phyloP scores from a whole-genome alignment of 2,888 invertebrate species.

The Cremastobaeus sp. region DNA sequence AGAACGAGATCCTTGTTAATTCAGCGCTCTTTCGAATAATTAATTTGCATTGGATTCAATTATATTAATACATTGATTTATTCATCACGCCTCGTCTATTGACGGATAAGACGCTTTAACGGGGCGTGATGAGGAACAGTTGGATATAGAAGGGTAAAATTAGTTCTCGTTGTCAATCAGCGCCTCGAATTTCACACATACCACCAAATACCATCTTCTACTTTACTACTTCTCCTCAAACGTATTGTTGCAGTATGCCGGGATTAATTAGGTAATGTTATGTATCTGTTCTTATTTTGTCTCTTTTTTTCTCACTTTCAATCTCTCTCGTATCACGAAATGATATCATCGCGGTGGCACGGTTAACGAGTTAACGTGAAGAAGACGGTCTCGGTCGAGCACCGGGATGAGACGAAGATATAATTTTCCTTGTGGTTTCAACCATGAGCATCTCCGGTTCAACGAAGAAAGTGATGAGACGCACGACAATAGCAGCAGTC shows the following conservation, averaged over 20 bases:
- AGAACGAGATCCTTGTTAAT: too few relatives aligned
- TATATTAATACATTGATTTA: background rate
- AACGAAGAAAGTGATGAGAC: slow-evolving; percentile 64
- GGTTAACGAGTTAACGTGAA: slow-evolving; percentile 59
- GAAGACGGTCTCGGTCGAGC: slow-evolving; percentile 63
- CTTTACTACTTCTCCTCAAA: slow-evolving; percentile 59
- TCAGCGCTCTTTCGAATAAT: background rate
- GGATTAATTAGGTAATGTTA: slow-evolving; percentile 75
- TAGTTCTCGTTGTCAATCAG: slow-evolving; percentile 22
- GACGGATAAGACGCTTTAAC: background rate
- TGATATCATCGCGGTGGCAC: slow-evolving; percentile 62
- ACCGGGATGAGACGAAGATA: slow-evolving; percentile 61
- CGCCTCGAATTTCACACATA: slow-evolving; percentile 30
- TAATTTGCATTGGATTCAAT: background rate
- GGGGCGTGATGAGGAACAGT: slow-evolving; percentile 5
- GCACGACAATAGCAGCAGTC: slow-evolving; percentile 76
- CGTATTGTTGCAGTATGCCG: slow-evolving; percentile 73
- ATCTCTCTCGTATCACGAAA: slow-evolving; percentile 60
- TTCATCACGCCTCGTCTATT: slow-evolving; percentile 1
- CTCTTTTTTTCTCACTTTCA: slow-evolving; percentile 17
- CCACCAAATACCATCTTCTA: slow-evolving; percentile 35
- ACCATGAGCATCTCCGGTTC: slow-evolving; percentile 61
- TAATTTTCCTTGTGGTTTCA: slow-evolving; percentile 56
- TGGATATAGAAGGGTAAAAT: slow-evolving; percentile 7
- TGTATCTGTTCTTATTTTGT: slow-evolving; percentile 67